Base-by-base conservation (phyloP, 2,888 invertebrate species). In the Tanypteryx hageni region DNA sequence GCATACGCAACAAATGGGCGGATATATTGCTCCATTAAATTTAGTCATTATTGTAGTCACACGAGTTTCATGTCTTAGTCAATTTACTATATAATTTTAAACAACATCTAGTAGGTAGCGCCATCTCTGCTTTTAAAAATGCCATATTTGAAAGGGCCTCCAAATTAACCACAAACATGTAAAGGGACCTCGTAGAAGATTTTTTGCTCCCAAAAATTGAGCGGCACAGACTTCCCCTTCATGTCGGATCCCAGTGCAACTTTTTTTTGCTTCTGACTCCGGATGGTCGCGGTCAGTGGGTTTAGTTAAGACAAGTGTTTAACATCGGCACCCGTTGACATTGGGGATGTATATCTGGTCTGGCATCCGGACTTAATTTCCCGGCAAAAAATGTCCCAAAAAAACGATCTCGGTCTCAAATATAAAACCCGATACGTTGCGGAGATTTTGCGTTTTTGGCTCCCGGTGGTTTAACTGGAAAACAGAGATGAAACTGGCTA, bases 301-400 rank as follows among this genome's bases (percentile, higher is more conserved):
- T 5, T 76, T 27, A 76, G 44, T 44, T 44, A 44, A 44, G 76
- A 76, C 76, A 27, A 14, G 27, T 27, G 76, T 76, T 10, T 76
- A 76, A 76, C 76, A 76, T 76, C 27, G 14, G 27, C 76, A 76
- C 76, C 76, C 76, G 22, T 76, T 76, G 76, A 76, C 76, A 76
- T 76, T 27, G 76, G 76, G 44, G 1, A 44, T 44, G 5, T 5
- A 5, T 5, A 44, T 44, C 44, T 44, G 5, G 44, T 44, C 44
- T 44, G 44, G 5, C 44, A 44, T 76, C 27, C 76, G 27, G 27
- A 76, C 76, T 76, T 76, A 76, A 76, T 76, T 76, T 76, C 76
- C 76, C 76, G 27, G 27, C 22, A 76, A 76, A 76, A 76, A 13
- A 13, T 76, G 7, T 76, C 13, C 13, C 22, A 27, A 76, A 27